These are phyloP conservation scores for Epinotia demarniana DNA, from an alignment of 2,888 invertebrate species.

Conservation along the genomic window DNA sequence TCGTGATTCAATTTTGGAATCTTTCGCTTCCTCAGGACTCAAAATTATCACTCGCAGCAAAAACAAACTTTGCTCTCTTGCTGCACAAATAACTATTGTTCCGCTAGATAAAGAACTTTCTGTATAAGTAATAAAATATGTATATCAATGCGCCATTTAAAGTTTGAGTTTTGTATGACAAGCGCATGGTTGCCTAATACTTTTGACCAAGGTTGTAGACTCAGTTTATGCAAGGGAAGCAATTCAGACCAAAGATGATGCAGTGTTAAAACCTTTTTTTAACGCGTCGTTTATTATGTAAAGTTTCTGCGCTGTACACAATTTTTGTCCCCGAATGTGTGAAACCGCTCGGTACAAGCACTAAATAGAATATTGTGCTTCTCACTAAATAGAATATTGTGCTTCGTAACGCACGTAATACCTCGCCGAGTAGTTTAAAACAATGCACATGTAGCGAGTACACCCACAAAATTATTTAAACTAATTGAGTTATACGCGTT, in stretches of 20 bases:
- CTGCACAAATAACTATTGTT: no score
- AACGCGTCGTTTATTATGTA: background rate
- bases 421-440: background rate
- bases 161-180: no score
- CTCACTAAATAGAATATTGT: background rate
- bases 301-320: background rate
- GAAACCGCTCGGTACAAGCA: background rate
- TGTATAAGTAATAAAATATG: no score
- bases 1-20: no score
- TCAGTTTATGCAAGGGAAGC: background rate
- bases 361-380: background rate
- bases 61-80: no score
- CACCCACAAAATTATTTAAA: background rate
- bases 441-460: background rate
- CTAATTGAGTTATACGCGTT: background rate
- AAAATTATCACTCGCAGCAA: no score
- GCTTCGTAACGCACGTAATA: background rate
- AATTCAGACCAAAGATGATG: background rate
- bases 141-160: no score
- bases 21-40: no score
- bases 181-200: no score
- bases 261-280: background rate
- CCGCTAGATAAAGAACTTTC: no score
- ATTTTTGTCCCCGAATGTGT: background rate
- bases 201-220: no score